phyloP scores from a whole-genome alignment of 2,888 invertebrate species.

The Mayetiola destructor region DNA sequence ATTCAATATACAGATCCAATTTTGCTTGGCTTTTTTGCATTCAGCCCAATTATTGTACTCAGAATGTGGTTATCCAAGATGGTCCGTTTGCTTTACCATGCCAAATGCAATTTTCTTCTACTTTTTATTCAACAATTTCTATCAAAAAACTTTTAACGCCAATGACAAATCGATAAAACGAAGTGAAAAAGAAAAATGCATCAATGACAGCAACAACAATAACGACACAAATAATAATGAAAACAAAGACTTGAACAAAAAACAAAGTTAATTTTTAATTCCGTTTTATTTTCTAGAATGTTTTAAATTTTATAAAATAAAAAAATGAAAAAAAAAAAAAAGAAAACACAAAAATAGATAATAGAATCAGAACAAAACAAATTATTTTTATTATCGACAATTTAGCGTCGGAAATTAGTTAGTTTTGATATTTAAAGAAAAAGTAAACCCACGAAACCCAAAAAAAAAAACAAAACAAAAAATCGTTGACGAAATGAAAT shows the following conservation, averaged over 20 bases:
- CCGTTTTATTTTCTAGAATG: neutral
- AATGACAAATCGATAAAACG: conserved; percentile 21
- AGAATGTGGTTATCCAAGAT: conserved; percentile 79
- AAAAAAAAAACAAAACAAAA: too few species aligned
- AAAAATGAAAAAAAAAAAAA: neutral
- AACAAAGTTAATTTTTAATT: neutral
- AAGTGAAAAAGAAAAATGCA: neutral
- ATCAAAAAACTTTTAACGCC: conserved; percentile 57
- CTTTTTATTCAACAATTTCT: conserved; percentile 82
- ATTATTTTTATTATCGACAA: conserved; percentile 5
- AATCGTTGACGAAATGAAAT: too few species aligned
- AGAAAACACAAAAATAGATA: neutral
- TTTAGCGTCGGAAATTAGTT: too few species aligned
- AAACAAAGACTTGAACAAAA: conserved; percentile 3
- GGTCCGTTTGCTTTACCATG: conserved; percentile 67
- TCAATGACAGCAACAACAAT: neutral
- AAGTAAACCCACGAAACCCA: too few species aligned
- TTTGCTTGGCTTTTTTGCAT: conserved; percentile 75
- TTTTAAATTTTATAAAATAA: neutral
- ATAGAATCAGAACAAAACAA: neutral
- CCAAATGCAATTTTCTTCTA: conserved; percentile 89
- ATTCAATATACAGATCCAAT: conserved; percentile 57
- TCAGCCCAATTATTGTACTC: conserved; percentile 70
- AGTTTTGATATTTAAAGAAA: too few species aligned
- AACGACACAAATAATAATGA: neutral